A percentile compares a stretch with the other conserved stretches of the same genome.
phyloP scores from a whole-genome alignment of 2,113 vertebrate genomes.

The Irena cyanogastra region DNA sequence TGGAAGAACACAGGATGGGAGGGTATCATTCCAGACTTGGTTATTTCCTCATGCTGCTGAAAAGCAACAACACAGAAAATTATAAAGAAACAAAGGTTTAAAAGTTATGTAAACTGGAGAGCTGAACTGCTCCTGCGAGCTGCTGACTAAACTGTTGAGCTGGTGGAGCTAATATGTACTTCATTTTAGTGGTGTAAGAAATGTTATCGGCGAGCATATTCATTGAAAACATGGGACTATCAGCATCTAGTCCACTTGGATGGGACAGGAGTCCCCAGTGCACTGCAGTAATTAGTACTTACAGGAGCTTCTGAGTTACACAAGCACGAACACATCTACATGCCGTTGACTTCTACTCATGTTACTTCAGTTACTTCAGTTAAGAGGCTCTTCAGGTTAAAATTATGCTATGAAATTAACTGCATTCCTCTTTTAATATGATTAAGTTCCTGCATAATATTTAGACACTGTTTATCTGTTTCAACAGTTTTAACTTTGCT shows the following conservation, averaged over 20 bases:
- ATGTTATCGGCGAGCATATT: background rate
- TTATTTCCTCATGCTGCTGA: background rate
- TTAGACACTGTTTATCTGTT: background rate
- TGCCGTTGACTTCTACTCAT: background rate
- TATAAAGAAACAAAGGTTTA: background rate
- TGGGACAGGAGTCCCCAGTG: background rate
- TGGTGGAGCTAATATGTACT: background rate
- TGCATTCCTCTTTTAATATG: background rate
- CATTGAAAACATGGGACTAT: background rate
- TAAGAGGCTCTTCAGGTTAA: background rate
- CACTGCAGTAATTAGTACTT: background rate
- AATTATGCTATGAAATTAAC: background rate
- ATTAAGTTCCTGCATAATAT: constrained; percentile 54
- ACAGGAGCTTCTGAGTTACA: background rate
- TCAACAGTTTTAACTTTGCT: constrained; percentile 29
- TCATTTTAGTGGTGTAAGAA: background rate
- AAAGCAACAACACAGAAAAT: background rate
- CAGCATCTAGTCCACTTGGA: background rate
- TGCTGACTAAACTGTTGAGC: background rate
- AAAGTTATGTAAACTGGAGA: background rate
- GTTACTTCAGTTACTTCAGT: background rate
- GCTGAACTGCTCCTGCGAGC: background rate
- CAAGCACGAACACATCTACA: background rate
- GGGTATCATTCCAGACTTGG: background rate
- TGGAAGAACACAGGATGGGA: background rate